phyloP scores from a whole-genome alignment of 1,140 invertebrate species.

The Drosophila ananassae region DNA sequence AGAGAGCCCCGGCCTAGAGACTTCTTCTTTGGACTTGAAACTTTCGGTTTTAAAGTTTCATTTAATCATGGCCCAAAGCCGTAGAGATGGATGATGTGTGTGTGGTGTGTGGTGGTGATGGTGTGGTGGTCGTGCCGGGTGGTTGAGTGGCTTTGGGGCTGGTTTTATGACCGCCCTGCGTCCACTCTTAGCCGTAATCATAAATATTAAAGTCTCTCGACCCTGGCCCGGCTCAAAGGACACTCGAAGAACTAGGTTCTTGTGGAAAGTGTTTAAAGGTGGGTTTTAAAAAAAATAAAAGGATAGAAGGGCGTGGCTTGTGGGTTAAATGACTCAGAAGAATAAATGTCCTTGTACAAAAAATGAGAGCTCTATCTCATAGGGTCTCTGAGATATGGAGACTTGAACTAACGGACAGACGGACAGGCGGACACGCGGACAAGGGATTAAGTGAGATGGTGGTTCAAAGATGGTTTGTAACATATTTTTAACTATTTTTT shows the following conservation, averaged over 20 bases:
- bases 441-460: too few relatives aligned
- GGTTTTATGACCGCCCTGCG: constrained; percentile 67
- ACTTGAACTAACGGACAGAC: too few relatives aligned
- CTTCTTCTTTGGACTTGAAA: constrained; percentile 28
- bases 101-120: neutral
- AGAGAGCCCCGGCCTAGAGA: constrained; percentile 7
- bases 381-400: neutral
- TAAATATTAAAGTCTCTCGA: constrained; percentile 73
- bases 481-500: too few relatives aligned
- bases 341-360: neutral
- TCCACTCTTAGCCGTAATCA: constrained; percentile 47
- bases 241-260: neutral
- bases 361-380: neutral
- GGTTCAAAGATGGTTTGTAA: too few relatives aligned
- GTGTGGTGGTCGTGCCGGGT: neutral
- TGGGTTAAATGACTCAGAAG: neutral
- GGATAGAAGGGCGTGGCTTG: too few relatives aligned
- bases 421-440: too few relatives aligned
- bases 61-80: constrained; percentile 42
- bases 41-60: constrained; percentile 56
- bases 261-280: neutral
- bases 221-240: neutral
- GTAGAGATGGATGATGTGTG: neutral
- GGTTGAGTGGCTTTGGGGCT: constrained; percentile 6
- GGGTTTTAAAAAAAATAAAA: too few relatives aligned